Evolutionary conservation across 2,888 invertebrate genomes (phyloP).

Genomic region (Xylota sylvarum): DNA sequence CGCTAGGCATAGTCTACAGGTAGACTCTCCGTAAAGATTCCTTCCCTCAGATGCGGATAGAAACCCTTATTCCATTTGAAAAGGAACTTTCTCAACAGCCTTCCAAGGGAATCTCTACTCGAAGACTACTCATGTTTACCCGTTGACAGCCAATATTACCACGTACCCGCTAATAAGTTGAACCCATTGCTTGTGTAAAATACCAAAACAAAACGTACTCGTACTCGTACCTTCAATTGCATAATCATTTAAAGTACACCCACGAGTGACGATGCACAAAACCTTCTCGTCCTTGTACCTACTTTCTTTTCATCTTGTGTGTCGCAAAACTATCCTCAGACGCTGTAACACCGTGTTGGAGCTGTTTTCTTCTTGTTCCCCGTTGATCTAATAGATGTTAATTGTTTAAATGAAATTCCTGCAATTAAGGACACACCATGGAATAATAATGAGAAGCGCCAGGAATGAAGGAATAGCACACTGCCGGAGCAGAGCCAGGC

Average conservation of each 20-base stretch:
- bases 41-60: too few relatives aligned
- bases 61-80: too few relatives aligned
- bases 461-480: conserved; percentile 50
- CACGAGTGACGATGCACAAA: conserved; percentile 5
- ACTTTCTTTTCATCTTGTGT: conserved; percentile 6
- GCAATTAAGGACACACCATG: conserved; percentile 82
- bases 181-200: too few relatives aligned
- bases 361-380: conserved; percentile 36
- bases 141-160: too few relatives aligned
- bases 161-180: too few relatives aligned
- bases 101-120: too few relatives aligned
- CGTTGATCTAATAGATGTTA: conserved; percentile 82
- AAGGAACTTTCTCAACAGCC: too few relatives aligned
- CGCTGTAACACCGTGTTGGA: neutral
- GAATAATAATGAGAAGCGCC: conserved; percentile 79
- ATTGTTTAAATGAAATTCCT: conserved; percentile 84
- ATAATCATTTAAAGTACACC: conserved; percentile 2
- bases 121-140: too few relatives aligned
- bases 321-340: conserved; percentile 28
- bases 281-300: neutral
- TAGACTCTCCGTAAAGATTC: too few relatives aligned
- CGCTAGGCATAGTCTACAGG: too few relatives aligned
- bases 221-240: neutral
- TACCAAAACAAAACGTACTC: too few relatives aligned
- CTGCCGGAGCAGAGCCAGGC: conserved; percentile 3